These are phyloP conservation scores for Papilio aristodemus DNA, from an alignment of 1,140 invertebrate species.

Conservation along the genomic window DNA sequence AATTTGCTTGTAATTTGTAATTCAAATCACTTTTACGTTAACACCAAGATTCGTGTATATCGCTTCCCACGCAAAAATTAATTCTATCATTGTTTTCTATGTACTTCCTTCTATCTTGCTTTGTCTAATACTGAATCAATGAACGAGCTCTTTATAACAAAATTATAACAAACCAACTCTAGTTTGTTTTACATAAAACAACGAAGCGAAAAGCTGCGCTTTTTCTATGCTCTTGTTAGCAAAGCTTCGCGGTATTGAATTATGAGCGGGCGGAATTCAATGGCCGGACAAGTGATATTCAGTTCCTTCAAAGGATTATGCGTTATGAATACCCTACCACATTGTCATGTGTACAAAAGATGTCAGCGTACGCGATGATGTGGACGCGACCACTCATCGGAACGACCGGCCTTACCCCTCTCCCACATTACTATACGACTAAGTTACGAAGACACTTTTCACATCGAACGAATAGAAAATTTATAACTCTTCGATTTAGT, in stretches of 20 bases:
- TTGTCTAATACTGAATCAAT: not conserved
- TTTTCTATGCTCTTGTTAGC: not conserved
- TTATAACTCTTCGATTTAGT: conserved; percentile 33
- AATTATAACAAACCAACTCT: too few species aligned
- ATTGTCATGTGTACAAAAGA: conserved; percentile 64
- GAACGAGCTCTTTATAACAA: too few species aligned
- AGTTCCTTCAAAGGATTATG: conserved; percentile 4
- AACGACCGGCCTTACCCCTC: conserved; percentile 43
- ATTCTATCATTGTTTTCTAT: not conserved
- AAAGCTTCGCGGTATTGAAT: not conserved
- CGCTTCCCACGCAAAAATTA: conserved; percentile 15
- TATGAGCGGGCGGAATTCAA: conserved; percentile 7
- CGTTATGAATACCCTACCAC: conserved; percentile 45
- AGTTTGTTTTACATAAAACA: not conserved
- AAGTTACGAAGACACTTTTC: conserved; percentile 30
- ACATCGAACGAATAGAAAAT: not conserved
- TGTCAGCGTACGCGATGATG: conserved; percentile 60
- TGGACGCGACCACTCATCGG: conserved; percentile 58
- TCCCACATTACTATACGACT: conserved; percentile 40
- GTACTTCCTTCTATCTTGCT: not conserved
- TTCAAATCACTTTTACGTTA: conserved; percentile 30
- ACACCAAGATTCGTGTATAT: conserved; percentile 26
- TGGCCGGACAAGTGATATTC: conserved; percentile 28
- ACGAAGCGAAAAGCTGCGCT: not conserved
- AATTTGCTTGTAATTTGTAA: conserved; percentile 35